These are phyloP conservation scores for Hippocampus zosterae DNA, from an alignment of 2,113 vertebrate species.

Conservation along the genomic window DNA sequence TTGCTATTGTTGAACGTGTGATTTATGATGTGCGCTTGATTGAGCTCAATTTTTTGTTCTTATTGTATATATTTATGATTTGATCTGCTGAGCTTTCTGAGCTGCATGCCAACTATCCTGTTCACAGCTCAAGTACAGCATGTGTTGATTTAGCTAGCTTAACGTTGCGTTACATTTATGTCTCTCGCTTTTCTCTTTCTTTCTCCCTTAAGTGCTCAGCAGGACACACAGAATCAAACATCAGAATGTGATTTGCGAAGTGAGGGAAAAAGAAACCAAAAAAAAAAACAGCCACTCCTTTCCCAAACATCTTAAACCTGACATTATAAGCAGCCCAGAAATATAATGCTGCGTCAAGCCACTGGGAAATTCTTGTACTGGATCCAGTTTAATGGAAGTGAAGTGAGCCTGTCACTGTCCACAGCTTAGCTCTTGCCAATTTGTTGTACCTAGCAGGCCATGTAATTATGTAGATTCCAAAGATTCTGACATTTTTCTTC, in stretches of 20 bases:
- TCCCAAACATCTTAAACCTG: conserved; percentile 55
- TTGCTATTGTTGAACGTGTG: conserved; percentile 1
- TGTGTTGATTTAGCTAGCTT: neutral
- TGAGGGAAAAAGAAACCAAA: conserved; percentile 32
- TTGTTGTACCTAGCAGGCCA: conserved; percentile 45
- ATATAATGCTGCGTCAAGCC: conserved; percentile 49
- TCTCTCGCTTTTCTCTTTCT: neutral
- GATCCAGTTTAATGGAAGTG: conserved; percentile 59
- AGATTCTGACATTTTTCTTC: conserved; percentile 52
- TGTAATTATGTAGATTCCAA: conserved; percentile 65
- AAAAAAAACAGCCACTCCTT: conserved; percentile 40
- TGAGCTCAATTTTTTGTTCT: neutral
- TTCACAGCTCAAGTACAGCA: neutral
- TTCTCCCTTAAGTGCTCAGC: conserved; percentile 12
- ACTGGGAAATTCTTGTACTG: conserved; percentile 64
- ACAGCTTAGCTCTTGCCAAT: conserved; percentile 46
- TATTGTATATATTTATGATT: neutral
- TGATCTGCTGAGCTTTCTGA: neutral
- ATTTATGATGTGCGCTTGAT: conserved; percentile 12
- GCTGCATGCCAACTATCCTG: neutral
- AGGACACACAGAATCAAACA: conserved; percentile 46
- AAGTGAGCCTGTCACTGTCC: conserved; percentile 57
- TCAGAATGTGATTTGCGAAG: conserved; percentile 51
- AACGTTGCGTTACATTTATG: neutral
- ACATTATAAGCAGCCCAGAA: conserved; percentile 54